Base-by-base conservation (phyloP, 2,797 vertebrate species). In the Aplochiton taeniatus region DNA sequence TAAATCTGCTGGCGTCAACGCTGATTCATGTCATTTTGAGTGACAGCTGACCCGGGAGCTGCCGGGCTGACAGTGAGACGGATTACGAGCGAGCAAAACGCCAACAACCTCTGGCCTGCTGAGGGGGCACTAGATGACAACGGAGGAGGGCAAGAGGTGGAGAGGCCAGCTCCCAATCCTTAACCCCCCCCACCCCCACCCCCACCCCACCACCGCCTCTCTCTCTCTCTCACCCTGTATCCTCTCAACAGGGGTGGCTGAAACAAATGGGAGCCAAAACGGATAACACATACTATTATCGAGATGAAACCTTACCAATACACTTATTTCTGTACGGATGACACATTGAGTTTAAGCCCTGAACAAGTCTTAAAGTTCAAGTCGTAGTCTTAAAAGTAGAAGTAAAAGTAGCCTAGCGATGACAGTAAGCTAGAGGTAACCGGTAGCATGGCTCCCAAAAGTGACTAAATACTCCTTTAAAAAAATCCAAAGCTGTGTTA, bases 31-130 rank as follows among this genome's bases (percentile, higher is more conserved):
- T 92, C 91, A 92, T 66, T 62, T 8, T 88, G 92, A 92, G 86
- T 92, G 93, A 91, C 92, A 92, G 93, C 90, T 90, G 90, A 92
- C 85, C 88, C 87, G 83, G 79, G 88, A 90, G 87, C 91, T 80
- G 80, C 86, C 85, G 85, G 87, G 71, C 76, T 86, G 88, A 87
- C 87, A 88, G 76, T 77, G 83, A 86, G 87, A 91, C 79, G 86
- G 88, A 90, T 91, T 90, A 92, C 90, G 88, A 88, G 87, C 70
- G 82, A 89, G 85, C 83, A 85, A 88, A 89, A 84, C 80, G 82
- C 79, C 86, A 87, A 89, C 88, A 89, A 78, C 83, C 88, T 85
- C 84, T 82, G 85, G 89, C 86, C 87, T 83, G 86, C 85, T 87
- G 89, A 75, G 85, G 84, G 31, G 85, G 84, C 84, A 83, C 80